These are phyloP conservation scores for Gallinago solitaria DNA, from an alignment of 2,797 vertebrate species.

Conservation along the genomic window DNA sequence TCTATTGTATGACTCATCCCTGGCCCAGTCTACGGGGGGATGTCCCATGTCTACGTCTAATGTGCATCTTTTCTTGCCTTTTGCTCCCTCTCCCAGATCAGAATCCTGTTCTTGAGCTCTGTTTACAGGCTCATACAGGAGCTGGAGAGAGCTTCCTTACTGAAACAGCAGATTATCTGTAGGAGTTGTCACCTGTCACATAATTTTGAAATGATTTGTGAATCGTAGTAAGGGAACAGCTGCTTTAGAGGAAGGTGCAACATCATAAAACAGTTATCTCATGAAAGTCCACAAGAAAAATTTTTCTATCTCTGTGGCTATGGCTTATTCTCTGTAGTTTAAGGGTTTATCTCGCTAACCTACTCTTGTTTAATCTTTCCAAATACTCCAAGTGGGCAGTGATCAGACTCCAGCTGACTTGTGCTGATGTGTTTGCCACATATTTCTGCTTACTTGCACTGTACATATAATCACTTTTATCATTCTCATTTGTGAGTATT, in stretches of 20 bases:
- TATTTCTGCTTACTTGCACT: constrained; percentile 4
- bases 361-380: constrained; percentile 9
- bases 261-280: not conserved
- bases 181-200: not conserved
- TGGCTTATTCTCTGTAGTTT: not conserved
- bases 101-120: not conserved
- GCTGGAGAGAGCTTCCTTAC: not conserved
- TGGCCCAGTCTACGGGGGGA: not conserved
- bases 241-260: constrained; percentile 62
- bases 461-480: not conserved
- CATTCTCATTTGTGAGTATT: not conserved
- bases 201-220: not conserved
- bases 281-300: not conserved
- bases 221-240: not conserved
- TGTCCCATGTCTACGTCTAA: not conserved
- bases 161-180: not conserved
- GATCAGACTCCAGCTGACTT: constrained; percentile 54
- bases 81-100: not conserved
- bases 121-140: not conserved
- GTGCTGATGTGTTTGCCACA: constrained; percentile 7
- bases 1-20: not conserved
- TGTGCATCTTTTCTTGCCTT: not conserved
- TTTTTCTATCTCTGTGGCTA: not conserved
- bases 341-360: not conserved
- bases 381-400: not conserved